Evolutionary conservation across 1,140 invertebrate species (phyloP).

Genomic region (Ganaspis sp.): DNA sequence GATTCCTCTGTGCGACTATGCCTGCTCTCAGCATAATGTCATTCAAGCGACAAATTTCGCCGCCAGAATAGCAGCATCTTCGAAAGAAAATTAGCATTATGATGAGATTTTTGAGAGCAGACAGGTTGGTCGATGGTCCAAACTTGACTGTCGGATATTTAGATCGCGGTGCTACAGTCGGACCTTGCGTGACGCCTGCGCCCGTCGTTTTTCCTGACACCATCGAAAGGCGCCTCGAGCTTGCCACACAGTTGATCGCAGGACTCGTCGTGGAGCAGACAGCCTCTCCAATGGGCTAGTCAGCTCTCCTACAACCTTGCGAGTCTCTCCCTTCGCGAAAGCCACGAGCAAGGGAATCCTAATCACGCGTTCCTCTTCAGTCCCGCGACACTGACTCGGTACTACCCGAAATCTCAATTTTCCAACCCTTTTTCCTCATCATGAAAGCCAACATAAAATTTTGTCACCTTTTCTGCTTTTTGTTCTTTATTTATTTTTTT

Average conservation of each 20-base stretch:
- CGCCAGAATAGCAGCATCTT: not conserved
- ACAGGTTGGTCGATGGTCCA: constrained; percentile 66
- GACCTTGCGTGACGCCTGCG: constrained; percentile 66
- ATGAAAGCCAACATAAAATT: not conserved
- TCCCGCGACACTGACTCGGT: not conserved
- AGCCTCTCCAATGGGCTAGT: constrained; percentile 64
- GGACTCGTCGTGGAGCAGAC: constrained; percentile 65
- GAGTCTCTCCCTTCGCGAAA: constrained; percentile 41
- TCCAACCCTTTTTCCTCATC: not conserved
- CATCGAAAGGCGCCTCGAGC: constrained; percentile 68
- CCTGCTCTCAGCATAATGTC: too few relatives aligned
- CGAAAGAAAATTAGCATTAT: constrained; percentile 25
- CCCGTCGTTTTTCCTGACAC: constrained; percentile 54
- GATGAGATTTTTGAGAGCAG: constrained; percentile 43
- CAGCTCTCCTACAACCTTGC: constrained; percentile 54
- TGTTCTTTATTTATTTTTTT: too few relatives aligned
- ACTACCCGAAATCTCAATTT: not conserved
- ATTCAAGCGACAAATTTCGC: not conserved
- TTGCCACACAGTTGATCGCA: constrained; percentile 66
- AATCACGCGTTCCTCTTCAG: not conserved
- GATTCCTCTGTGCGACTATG: too few relatives aligned
- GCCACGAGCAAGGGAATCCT: not conserved
- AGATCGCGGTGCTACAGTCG: constrained; percentile 46
- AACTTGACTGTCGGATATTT: constrained; percentile 65
- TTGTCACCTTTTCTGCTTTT: too few relatives aligned